A percentile compares a stretch with the other conserved stretches of the same genome.
Conservation (phyloP, 2,797 vertebrate genomes). For the Enteromius fasciolatus region DNA sequence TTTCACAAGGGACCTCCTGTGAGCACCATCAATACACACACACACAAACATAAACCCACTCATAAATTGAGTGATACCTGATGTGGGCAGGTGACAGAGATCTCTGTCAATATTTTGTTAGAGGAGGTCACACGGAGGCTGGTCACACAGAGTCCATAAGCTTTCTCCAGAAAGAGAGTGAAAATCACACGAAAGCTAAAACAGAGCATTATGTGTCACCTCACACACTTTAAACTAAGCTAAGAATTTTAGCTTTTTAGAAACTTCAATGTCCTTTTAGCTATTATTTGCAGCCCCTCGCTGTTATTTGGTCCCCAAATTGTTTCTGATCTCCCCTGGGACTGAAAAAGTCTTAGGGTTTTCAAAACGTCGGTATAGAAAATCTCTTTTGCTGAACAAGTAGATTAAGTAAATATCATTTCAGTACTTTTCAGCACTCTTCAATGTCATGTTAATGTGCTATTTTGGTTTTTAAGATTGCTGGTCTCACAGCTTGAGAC, state of each 20-base stretch:
- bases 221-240: slow-evolving; percentile 5
- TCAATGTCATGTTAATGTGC: neutral
- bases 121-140: slow-evolving; percentile 15
- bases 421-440: neutral
- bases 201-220: neutral
- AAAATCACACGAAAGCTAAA: slow-evolving; percentile 20
- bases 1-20: slow-evolving; percentile 30
- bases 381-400: neutral
- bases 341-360: slow-evolving; percentile 8
- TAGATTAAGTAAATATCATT: neutral
- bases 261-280: neutral
- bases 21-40: slow-evolving; percentile 11
- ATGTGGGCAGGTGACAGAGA: slow-evolving; percentile 40
- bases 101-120: slow-evolving; percentile 36
- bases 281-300: neutral
- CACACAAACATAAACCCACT: slow-evolving; percentile 33
- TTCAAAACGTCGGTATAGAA: slow-evolving; percentile 2
- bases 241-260: slow-evolving; percentile 19
- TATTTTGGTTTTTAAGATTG: neutral
- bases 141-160: slow-evolving; percentile 12
- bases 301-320: slow-evolving; percentile 24
- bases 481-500: neutral
- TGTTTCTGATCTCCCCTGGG: slow-evolving; percentile 16
- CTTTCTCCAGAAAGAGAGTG: slow-evolving; percentile 4
- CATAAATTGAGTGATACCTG: slow-evolving; percentile 45